These are phyloP conservation scores for Drosophila ustulata DNA, from an alignment of 2,888 invertebrate genomes.

Conservation along the genomic window DNA sequence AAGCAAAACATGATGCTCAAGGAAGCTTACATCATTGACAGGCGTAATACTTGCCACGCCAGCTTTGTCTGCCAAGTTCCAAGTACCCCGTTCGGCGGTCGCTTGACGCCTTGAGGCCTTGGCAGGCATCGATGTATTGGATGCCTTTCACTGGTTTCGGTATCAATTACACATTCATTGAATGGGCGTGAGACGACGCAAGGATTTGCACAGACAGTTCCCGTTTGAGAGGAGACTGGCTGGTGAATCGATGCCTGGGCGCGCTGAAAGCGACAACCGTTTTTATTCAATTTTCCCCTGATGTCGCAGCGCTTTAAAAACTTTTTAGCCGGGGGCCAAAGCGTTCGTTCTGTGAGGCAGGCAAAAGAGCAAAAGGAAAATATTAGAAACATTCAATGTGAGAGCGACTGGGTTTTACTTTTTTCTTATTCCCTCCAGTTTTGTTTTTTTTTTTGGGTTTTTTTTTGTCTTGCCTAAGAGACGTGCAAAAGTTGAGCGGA, in stretches of 20 bases:
- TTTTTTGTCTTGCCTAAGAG: conserved; percentile 15
- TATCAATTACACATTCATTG: conserved; percentile 78
- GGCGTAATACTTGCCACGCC: conserved; percentile 44
- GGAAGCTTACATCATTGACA: conserved; percentile 49
- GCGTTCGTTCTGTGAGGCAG: conserved; percentile 1
- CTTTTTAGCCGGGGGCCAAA: conserved; percentile 29
- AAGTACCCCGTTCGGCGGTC: conserved; percentile 1
- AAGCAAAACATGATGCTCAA: conserved; percentile 23
- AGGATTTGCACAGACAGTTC: conserved; percentile 56
- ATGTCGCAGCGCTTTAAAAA: conserved; percentile 64
- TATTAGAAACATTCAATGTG: conserved; percentile 62
- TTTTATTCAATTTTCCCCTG: conserved; percentile 75
- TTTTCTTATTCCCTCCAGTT: conserved; percentile 3
- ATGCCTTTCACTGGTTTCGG: conserved; percentile 65
- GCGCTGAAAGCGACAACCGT: conserved; percentile 57
- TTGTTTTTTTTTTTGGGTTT: conserved; percentile 6
- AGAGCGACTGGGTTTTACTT: conserved; percentile 17
- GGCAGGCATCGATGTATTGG: conserved; percentile 48
- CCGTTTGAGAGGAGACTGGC: conserved; percentile 1
- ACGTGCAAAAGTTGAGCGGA: conserved; percentile 69
- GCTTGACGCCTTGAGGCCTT: conserved; percentile 32
- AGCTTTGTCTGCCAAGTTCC: background rate
- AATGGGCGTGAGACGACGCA: conserved; percentile 44
- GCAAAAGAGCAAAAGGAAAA: conserved; percentile 54
- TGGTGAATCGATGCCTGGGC: conserved; percentile 18